phyloP scores from a whole-genome alignment of 2,888 invertebrate species.

The Aproaerema taeniolella region DNA sequence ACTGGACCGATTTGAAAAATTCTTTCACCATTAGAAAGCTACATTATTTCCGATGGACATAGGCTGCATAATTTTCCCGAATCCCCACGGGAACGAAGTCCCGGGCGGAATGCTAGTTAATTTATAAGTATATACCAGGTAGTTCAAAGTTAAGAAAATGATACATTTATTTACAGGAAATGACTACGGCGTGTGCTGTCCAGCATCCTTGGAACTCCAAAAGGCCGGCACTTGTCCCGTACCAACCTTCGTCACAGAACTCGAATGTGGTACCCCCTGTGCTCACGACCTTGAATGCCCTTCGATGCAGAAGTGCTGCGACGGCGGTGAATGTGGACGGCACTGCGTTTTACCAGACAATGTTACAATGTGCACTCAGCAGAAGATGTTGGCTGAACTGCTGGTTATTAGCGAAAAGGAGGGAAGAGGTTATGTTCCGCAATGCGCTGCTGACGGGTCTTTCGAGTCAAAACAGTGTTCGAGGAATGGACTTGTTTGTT shows the following conservation, averaged over 20 bases:
- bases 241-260: conserved; percentile 31
- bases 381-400: conserved; percentile 86
- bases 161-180: conserved; percentile 74
- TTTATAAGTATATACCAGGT: no score
- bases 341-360: conserved; percentile 86
- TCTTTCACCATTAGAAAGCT: no score
- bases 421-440: conserved; percentile 90
- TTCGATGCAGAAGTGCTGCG: conserved; percentile 89
- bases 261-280: conserved; percentile 81
- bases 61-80: no score
- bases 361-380: conserved; percentile 87
- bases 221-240: conserved; percentile 88
- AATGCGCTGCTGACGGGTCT: conserved; percentile 84
- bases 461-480: conserved; percentile 88
- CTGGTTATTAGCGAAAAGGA: conserved; percentile 87
- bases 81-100: no score
- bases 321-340: conserved; percentile 83
- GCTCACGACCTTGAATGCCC: conserved; percentile 89
- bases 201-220: conserved; percentile 84
- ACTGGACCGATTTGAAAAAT: no score
- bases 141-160: no score
- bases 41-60: no score
- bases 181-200: conserved; percentile 93
- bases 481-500: conserved; percentile 89
- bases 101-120: no score